phyloP scores from a whole-genome alignment of 2,113 vertebrate species.

The Corapipo altera region DNA sequence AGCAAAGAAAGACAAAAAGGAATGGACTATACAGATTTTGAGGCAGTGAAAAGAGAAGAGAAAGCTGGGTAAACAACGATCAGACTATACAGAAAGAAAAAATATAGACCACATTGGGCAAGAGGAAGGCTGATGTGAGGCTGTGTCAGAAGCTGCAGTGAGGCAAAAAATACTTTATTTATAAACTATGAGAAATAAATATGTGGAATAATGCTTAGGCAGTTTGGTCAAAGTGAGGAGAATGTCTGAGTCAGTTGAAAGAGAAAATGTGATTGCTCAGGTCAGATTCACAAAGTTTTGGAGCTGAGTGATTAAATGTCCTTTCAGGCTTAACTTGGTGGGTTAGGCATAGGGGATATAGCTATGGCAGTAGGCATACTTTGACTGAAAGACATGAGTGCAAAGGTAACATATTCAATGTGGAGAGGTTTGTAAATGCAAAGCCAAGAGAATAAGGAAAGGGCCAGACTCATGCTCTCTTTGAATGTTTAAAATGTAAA shows the following conservation, averaged over 20 bases:
- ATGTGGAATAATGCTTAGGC: not conserved
- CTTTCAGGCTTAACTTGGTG: not conserved
- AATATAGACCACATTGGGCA: not conserved
- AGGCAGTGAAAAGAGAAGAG: not conserved
- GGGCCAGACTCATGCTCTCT: not conserved
- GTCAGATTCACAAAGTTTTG: not conserved
- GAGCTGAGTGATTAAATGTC: not conserved
- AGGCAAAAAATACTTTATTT: not conserved
- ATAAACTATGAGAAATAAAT: not conserved
- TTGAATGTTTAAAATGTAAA: not conserved
- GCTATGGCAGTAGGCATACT: not conserved
- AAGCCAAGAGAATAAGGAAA: not conserved
- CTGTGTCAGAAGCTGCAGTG: not conserved
- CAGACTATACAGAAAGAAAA: not conserved
- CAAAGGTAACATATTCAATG: not conserved
- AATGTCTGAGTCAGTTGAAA: not conserved
- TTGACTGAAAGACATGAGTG: not conserved
- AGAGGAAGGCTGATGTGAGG: not conserved
- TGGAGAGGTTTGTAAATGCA: not conserved
- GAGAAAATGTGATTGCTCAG: not conserved
- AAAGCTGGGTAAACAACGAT: not conserved
- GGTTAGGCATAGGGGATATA: not conserved
- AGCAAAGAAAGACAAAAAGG: not conserved
- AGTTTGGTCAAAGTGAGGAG: not conserved
- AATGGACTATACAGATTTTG: not conserved